Percentiles rank a stretch among this genome's conserved stretches.
phyloP scores from a whole-genome alignment of 2,888 invertebrate species.

The Ferdinandea cuprea region DNA sequence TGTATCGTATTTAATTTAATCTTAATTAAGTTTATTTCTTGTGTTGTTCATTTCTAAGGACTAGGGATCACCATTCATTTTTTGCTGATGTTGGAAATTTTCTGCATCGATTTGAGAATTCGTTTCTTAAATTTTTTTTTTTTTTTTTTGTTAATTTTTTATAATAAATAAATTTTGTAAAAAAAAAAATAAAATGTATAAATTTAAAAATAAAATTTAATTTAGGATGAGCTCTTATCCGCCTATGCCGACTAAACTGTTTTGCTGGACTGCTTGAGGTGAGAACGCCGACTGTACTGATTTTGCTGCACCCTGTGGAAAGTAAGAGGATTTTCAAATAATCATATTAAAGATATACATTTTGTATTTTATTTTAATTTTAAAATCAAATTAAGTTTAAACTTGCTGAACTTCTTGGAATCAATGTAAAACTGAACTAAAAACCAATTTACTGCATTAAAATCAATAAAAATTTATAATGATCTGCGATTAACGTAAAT shows the following conservation, averaged over 20 bases:
- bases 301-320: constrained; percentile 89
- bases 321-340: constrained; percentile 39
- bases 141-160: constrained; percentile 3
- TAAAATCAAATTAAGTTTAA: neutral
- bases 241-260: constrained; percentile 47
- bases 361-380: neutral
- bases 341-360: neutral
- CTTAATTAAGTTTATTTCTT: neutral
- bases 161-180: constrained; percentile 65
- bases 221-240: constrained; percentile 16
- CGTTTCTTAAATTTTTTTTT: constrained; percentile 26
- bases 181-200: constrained; percentile 16
- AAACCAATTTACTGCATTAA: no score
- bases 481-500: no score
- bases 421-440: neutral
- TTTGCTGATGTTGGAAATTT: constrained; percentile 53
- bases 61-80: constrained; percentile 70
- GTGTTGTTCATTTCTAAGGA: constrained; percentile 60
- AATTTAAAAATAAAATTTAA: constrained; percentile 11
- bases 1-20: neutral
- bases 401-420: neutral
- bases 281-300: constrained; percentile 88
- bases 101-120: constrained; percentile 51
- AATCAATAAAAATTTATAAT: no score
- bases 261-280: constrained; percentile 81